Evolutionary conservation across 2,888 invertebrate genomes (phyloP).

Genomic region (Cephus rjabovi): DNA sequence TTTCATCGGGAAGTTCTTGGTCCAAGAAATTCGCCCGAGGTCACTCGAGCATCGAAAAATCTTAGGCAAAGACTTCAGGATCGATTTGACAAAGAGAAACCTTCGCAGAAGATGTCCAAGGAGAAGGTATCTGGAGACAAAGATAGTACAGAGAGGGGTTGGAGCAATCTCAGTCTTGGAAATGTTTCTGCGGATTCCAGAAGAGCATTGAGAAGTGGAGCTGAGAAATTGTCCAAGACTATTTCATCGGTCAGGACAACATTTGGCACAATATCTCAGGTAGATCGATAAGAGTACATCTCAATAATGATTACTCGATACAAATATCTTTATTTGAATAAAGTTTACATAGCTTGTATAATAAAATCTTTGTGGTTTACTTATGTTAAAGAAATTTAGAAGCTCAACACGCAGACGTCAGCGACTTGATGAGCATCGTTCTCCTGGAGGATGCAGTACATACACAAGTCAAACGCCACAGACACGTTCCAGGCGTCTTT

Average conservation of each 20-base stretch:
- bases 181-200: constrained; percentile 73
- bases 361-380: not conserved
- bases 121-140: constrained; percentile 40
- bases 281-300: constrained; percentile 42
- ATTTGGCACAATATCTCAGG: constrained; percentile 77
- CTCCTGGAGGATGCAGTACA: constrained; percentile 52
- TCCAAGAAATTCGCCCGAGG: constrained; percentile 44
- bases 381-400: constrained; percentile 67
- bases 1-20: constrained; percentile 58
- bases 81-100: constrained; percentile 49
- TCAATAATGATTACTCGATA: not conserved
- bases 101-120: constrained; percentile 40
- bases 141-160: constrained; percentile 46
- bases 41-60: constrained; percentile 44
- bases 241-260: constrained; percentile 75
- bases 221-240: constrained; percentile 76
- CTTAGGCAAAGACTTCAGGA: constrained; percentile 58
- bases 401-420: constrained; percentile 70
- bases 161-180: constrained; percentile 58
- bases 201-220: constrained; percentile 74
- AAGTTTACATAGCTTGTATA: not conserved
- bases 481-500: constrained; percentile 66
- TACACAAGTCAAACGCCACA: constrained; percentile 67
- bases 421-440: constrained; percentile 70
- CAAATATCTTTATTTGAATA: not conserved